Base-by-base conservation (phyloP, 2,888 invertebrate genomes). In the Spilarctia lutea region DNA sequence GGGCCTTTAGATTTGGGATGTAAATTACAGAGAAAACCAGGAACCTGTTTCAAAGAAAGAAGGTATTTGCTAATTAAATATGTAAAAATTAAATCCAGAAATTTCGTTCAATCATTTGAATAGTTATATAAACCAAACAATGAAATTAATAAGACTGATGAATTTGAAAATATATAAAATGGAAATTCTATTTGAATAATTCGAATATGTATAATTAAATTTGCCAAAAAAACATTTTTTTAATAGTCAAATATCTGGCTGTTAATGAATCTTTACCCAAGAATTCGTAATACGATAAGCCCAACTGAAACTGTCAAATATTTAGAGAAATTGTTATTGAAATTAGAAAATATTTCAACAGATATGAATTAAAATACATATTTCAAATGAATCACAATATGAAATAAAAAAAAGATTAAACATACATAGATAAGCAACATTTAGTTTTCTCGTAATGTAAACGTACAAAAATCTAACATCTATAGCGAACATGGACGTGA, bases 381-480 rank as follows among this genome's bases (percentile, higher is more conserved):
- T 30, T 39, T 30, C 20, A 60, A 6, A 56, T 24, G 16, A 24
- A 35, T 8, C 24, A 27, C 18, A 35, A 70, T 24, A 42, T 60
- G n/a, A n/a, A n/a, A n/a, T n/a, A n/a, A n/a, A n/a, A n/a, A 35
- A 35, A 35, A 0, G 27, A 71, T 73, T 79, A 65, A 75, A 74
- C 68, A 30, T 73, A 60, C 76, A 82, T 75, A 85, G 77, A 84
- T 85, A 92, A 90, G 90, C 91, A 87, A 92, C 87, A 88, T 89
- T 86, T 68, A 89, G 83, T 82, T 66, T n/a, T 76, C 68, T 82
- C 80, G 83, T 86, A 82, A 84, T 87, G 83, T 87, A 90, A 90
- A 91, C 87, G 92, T 94, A 94, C 89, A 93, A 94, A 92, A 92
- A 76, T 88, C 91, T 93, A 93, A 85, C 91, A 90, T 83, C 89